Base-by-base conservation (phyloP, 2,888 invertebrate genomes). In the Nebria salina region DNA sequence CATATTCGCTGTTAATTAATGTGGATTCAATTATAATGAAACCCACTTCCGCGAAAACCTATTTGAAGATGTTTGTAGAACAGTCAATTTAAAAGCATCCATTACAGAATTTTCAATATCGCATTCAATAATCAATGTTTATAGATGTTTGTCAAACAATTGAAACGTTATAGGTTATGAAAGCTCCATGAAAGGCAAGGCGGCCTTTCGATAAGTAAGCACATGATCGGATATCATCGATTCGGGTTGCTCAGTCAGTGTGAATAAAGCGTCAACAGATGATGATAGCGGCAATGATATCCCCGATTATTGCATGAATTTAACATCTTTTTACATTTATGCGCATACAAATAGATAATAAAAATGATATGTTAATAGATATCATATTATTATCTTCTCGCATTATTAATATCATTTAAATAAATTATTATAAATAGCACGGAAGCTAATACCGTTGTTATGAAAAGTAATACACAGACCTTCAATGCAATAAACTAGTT, bases 121-220 rank as follows among this genome's bases (percentile, higher is more conserved):
- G 13, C 54, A 54, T 54, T 54, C 54, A 54, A 54, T 54, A 54
- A 54, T 54, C 54, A 54, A 54, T 54, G 54, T 54, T 54, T 13
- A 54, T 54, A 54, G 8, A 11, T 54, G 54, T 54, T 54, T 54
- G 54, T 54, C 54, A 54, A 54, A 54, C 54, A 54, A 54, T 54
- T 54, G 54, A 54, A 54, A 54, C 54, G 54, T 54, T 54, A 54
- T 54, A 54, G 54, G 54, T 54, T 54, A 54, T 54, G 54, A 54
- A 54, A 54, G 54, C 54, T 8, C 13, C 54, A 8, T 54, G 54
- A 54, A 54, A 54, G 54, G 11, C 54, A 54, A 54, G 54, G 13
- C 54, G 54, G 54, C 54, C 34, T 54, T 8, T 54, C 54, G 54
- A 54, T 54, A 54, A 54, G 54, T 54, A 54, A 54, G 54, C 54